Percentiles rank a stretch among this genome's conserved stretches.
These are phyloP conservation scores for Pomatorhinus ruficollis DNA, from an alignment of 2,113 vertebrate species.

Conservation along the genomic window DNA sequence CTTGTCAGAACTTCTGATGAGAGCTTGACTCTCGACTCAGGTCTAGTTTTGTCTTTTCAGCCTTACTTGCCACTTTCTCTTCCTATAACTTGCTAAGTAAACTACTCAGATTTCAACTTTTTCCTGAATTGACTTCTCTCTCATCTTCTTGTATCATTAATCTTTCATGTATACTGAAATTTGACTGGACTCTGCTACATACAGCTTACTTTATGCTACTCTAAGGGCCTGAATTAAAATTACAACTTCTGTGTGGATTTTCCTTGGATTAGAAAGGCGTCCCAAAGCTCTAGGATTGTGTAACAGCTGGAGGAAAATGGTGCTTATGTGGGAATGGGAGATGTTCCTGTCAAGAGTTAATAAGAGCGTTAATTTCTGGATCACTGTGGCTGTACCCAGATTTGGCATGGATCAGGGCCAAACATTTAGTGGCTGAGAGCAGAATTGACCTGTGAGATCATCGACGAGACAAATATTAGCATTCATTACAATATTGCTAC, in stretches of 20 bases:
- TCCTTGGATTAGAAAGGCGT: not conserved
- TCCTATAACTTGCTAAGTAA: not conserved
- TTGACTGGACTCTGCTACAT: not conserved
- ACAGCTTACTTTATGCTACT: not conserved
- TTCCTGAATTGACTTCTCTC: not conserved
- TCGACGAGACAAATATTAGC: not conserved
- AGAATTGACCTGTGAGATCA: not conserved
- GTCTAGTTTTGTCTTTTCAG: not conserved
- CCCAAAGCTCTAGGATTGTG: not conserved
- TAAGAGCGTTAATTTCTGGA: not conserved
- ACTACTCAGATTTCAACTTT: not conserved
- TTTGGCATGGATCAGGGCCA: not conserved
- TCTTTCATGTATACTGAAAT: not conserved
- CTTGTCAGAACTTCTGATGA: not conserved
- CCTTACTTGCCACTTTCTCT: not conserved
- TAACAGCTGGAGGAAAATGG: not conserved
- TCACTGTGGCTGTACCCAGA: not conserved
- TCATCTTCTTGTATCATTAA: not conserved
- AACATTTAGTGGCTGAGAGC: not conserved
- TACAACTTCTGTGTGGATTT: not conserved
- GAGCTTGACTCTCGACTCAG: accelerated
- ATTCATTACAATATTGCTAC: not conserved
- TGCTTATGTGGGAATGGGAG: not conserved
- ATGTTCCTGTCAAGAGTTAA: not conserved
- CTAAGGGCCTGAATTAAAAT: not conserved